Percentiles rank a stretch among this genome's conserved stretches.
Evolutionary conservation across 64 coral and sea anemone species (phyloP).

Genomic region (Actinia tenebrosa): DNA sequence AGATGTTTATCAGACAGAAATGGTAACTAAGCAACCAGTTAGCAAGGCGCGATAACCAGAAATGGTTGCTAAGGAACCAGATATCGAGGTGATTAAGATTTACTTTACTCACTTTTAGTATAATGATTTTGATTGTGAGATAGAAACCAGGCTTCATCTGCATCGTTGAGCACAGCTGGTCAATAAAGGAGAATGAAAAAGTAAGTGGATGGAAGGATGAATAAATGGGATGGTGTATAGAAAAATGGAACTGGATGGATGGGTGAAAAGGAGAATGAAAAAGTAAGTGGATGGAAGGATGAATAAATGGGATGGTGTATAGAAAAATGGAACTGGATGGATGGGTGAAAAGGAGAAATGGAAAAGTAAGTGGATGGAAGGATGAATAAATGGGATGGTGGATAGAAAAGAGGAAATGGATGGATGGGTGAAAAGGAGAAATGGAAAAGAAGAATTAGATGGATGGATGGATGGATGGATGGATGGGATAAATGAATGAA

Average conservation of each 20-base stretch:
- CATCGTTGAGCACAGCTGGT: constrained; percentile 65
- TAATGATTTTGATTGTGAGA: constrained; percentile 91
- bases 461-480: not conserved
- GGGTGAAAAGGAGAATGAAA: not conserved
- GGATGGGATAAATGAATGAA: not conserved
- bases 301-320: too few relatives aligned
- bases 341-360: not conserved
- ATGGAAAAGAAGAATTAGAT: not conserved
- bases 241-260: not conserved
- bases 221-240: not conserved
- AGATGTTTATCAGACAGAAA: not conserved
- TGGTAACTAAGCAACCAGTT: not conserved
- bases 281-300: not conserved
- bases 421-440: not conserved
- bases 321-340: not conserved
- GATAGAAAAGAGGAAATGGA: not conserved
- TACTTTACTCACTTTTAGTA: constrained; percentile 73
- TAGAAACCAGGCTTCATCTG: constrained; percentile 99
- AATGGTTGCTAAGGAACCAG: not conserved
- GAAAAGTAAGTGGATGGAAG: too few relatives aligned
- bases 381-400: too few relatives aligned
- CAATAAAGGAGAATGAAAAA: not conserved
- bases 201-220: not conserved
- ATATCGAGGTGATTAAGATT: not conserved
- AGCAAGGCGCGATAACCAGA: too few relatives aligned